phyloP scores from a whole-genome alignment of 2,888 invertebrate species.

The Drosophila subsilvestris region DNA sequence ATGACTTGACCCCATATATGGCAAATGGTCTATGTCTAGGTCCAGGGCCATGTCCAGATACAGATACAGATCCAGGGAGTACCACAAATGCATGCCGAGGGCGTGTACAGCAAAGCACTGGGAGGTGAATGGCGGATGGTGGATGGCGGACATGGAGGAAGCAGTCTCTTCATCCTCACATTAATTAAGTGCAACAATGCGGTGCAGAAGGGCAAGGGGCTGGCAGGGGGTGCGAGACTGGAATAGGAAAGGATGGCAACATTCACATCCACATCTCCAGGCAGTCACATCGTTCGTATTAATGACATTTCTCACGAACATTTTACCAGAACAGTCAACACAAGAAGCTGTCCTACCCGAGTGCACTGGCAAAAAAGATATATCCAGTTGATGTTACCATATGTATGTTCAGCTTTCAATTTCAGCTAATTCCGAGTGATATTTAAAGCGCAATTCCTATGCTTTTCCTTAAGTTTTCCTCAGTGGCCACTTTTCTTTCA shows the following conservation, averaged over 20 bases:
- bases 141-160: slow-evolving; percentile 18
- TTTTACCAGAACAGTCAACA: slow-evolving; percentile 68
- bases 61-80: slow-evolving; percentile 13
- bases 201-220: slow-evolving; percentile 35
- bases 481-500: neutral
- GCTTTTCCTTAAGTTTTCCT: neutral
- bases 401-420: neutral
- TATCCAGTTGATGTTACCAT: neutral
- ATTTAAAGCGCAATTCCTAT: neutral
- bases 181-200: slow-evolving; percentile 79
- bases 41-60: neutral
- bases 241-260: slow-evolving; percentile 18
- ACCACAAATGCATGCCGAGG: slow-evolving; percentile 49
- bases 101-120: slow-evolving; percentile 60
- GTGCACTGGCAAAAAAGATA: slow-evolving; percentile 13
- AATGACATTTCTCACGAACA: slow-evolving; percentile 78
- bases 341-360: slow-evolving; percentile 35
- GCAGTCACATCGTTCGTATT: slow-evolving; percentile 78
- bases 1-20: slow-evolving; percentile 45
- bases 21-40: slow-evolving; percentile 6
- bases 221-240: neutral
- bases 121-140: slow-evolving; percentile 1
- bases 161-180: slow-evolving; percentile 60
- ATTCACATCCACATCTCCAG: slow-evolving; percentile 40
- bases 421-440: neutral